phyloP scores from a whole-genome alignment of 2,797 vertebrate species.

The Semaprochilodus insignis region DNA sequence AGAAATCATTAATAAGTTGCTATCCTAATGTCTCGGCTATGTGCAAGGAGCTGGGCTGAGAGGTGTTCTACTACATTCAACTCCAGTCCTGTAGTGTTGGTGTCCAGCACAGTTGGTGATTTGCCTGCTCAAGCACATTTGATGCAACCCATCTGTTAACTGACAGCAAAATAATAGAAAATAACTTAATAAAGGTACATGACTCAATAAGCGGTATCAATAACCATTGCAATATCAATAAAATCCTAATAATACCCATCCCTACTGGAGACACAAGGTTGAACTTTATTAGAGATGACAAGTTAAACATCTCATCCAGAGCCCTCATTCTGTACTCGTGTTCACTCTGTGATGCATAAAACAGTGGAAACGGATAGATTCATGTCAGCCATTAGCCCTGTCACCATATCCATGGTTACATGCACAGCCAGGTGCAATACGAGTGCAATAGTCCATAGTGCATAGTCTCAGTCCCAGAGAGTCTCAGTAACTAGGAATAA shows the following conservation, averaged over 20 bases:
- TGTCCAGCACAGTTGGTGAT: no score
- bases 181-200: neutral
- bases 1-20: no score
- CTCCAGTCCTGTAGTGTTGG: no score
- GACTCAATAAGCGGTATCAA: no score
- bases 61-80: no score
- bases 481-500: constrained; percentile 6
- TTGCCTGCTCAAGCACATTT: no score
- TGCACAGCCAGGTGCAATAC: constrained; percentile 27
- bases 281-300: constrained; percentile 31
- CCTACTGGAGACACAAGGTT: neutral
- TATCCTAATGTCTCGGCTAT: no score
- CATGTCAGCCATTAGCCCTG: constrained; percentile 24
- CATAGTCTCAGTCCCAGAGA: constrained; percentile 21
- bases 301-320: constrained; percentile 16
- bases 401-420: constrained; percentile 24
- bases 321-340: constrained; percentile 22
- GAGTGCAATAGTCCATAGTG: constrained; percentile 22
- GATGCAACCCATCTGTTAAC: no score
- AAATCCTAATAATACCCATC: neutral
- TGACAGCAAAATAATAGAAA: neutral
- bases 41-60: no score
- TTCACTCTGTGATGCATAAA: constrained; percentile 36
- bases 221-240: neutral
- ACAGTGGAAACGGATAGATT: constrained; percentile 29